These are phyloP conservation scores for Amphipoea lucens DNA, from an alignment of 2,888 invertebrate species.

Conservation along the genomic window DNA sequence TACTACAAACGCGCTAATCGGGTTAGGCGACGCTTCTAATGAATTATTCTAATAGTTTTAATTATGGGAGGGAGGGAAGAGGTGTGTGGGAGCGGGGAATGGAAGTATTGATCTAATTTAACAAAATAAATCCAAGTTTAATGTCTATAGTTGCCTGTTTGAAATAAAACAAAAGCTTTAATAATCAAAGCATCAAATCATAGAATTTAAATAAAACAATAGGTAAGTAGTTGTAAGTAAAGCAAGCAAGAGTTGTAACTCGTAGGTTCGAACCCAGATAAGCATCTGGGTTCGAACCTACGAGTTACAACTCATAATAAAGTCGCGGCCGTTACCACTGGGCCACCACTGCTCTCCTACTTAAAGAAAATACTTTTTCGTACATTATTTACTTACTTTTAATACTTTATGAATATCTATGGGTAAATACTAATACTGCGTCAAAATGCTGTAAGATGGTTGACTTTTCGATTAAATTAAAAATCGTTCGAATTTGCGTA, in stretches of 20 bases:
- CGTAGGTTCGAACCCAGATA: too few species aligned
- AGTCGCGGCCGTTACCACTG: background rate
- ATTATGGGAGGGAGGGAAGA: conserved; percentile 17
- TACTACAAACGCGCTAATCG: conserved; percentile 78
- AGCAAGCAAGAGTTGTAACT: too few species aligned
- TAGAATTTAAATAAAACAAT: background rate
- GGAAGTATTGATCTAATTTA: background rate
- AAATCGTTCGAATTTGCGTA: background rate
- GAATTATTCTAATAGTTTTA: conserved; percentile 68
- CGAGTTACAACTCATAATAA: too few species aligned
- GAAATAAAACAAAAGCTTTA: background rate
- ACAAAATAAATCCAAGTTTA: background rate
- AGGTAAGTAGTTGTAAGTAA: background rate
- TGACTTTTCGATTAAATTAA: background rate
- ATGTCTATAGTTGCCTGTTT: background rate
- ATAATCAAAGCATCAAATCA: background rate
- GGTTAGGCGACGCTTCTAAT: conserved; percentile 70
- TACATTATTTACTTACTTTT: background rate
- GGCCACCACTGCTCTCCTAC: background rate
- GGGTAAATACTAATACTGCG: background rate
- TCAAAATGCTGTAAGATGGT: background rate
- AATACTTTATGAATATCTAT: background rate
- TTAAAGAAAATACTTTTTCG: background rate
- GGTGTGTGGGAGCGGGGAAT: too few species aligned
- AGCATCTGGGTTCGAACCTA: background rate